Conservation (phyloP, 2,797 vertebrate species). For the Gymnoscopelus braueri region DNA sequence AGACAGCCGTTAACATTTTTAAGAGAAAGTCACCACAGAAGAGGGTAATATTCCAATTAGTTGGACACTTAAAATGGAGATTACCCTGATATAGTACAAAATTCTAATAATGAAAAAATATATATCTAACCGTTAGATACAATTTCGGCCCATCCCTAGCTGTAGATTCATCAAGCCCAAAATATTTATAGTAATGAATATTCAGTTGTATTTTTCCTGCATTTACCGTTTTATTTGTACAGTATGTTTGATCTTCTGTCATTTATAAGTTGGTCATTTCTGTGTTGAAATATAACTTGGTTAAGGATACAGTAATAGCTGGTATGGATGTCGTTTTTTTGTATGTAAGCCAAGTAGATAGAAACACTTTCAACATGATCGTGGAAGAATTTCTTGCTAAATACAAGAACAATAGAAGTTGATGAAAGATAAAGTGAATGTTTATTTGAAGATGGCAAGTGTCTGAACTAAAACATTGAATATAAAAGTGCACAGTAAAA, state of each 20-base stretch:
- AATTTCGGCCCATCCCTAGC: too few species aligned
- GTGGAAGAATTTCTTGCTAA: conserved; percentile 30
- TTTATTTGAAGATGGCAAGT: conserved; percentile 57
- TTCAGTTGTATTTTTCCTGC: not conserved
- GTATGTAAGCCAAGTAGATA: not conserved
- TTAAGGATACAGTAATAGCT: conserved; percentile 9
- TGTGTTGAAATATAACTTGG: conserved; percentile 23
- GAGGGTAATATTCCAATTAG: too few species aligned
- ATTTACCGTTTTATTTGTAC: conserved; percentile 21
- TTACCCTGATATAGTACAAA: too few species aligned
- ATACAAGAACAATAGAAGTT: conserved; percentile 12
- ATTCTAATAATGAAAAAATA: too few species aligned
- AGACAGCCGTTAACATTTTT: too few species aligned
- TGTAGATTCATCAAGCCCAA: not conserved
- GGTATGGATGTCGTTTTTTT: not conserved
- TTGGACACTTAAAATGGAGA: too few species aligned
- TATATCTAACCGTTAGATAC: too few species aligned
- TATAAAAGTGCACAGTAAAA: too few species aligned
- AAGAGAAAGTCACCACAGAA: too few species aligned
- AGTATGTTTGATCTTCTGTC: conserved; percentile 16
- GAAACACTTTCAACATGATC: conserved; percentile 5
- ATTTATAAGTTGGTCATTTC: conserved; percentile 22
- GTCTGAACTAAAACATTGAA: conserved; percentile 1
- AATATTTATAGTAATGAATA: not conserved
- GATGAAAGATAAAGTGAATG: not conserved